Evolutionary conservation across 2,797 vertebrate species (phyloP).

Genomic region (Hybognathus amarus): DNA sequence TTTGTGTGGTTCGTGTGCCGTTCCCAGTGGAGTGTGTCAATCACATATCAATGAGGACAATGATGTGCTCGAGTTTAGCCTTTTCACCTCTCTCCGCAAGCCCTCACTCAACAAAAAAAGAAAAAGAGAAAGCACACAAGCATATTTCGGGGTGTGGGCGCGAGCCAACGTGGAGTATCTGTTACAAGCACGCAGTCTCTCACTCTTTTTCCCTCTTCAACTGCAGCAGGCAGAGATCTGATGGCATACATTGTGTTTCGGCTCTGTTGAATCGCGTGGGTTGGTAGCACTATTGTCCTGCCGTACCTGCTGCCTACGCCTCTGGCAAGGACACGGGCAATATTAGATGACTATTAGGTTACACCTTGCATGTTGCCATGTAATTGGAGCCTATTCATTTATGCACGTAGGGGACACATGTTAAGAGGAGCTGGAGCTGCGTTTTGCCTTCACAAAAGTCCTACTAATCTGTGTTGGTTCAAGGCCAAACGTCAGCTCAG

Average conservation of each 20-base stretch:
- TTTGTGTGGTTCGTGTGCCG: constrained; percentile 54
- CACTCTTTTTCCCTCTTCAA: constrained; percentile 37
- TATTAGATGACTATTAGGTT: constrained; percentile 69
- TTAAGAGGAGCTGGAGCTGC: constrained; percentile 46
- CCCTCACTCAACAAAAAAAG: constrained; percentile 62
- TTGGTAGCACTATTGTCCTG: constrained; percentile 62
- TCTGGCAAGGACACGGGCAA: constrained; percentile 58
- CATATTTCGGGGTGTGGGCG: constrained; percentile 49
- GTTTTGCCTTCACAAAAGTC: constrained; percentile 33
- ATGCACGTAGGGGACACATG: constrained; percentile 45
- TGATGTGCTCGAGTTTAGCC: constrained; percentile 79
- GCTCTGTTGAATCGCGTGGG: constrained; percentile 56
- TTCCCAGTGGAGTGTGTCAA: constrained; percentile 72
- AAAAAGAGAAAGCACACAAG: constrained; percentile 41
- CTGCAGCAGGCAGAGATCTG: constrained; percentile 43
- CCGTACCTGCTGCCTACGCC: constrained; percentile 55
- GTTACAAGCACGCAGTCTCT: constrained; percentile 44
- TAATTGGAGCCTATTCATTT: constrained; percentile 63
- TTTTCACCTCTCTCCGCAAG: constrained; percentile 73
- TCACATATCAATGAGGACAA: constrained; percentile 76
- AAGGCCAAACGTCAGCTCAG: constrained; percentile 35
- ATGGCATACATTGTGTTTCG: constrained; percentile 55
- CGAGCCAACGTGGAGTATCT: constrained; percentile 58
- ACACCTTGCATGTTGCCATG: constrained; percentile 59
- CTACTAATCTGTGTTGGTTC: constrained; percentile 40